Evolutionary conservation across 1,140 invertebrate genomes (phyloP).

Genomic region (Sarcophaga peregrina): DNA sequence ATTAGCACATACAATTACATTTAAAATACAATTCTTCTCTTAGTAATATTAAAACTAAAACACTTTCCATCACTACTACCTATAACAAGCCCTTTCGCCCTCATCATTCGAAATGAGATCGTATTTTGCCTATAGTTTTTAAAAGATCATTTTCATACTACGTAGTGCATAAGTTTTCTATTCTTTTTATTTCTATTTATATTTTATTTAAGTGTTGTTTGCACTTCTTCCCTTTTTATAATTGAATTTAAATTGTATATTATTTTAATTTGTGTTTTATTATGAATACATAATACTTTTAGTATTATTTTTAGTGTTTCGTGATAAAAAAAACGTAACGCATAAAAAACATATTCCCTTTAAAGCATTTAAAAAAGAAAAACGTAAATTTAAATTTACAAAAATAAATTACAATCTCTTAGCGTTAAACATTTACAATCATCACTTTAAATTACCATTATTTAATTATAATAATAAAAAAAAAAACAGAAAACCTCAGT

Average conservation of each 20-base stretch:
- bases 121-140: background rate
- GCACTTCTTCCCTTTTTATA: no score
- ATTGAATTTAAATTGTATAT: no score
- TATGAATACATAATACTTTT: no score
- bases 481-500: background rate
- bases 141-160: background rate
- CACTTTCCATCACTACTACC: background rate
- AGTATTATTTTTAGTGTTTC: no score
- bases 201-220: no score
- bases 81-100: background rate
- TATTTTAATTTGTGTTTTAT: no score
- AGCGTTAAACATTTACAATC: slow-evolving; percentile 1
- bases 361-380: background rate
- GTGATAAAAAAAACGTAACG: background rate
- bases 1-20: slow-evolving; percentile 5
- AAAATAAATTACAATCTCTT: background rate
- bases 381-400: background rate
- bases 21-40: no score
- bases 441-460: background rate
- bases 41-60: background rate
- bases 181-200: background rate
- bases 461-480: slow-evolving; percentile 5
- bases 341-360: slow-evolving; percentile 9
- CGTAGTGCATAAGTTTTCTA: background rate
- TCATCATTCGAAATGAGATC: background rate